These are phyloP conservation scores for Callithrix jacchus DNA, from an alignment of 2,113 vertebrate species.

Conservation along the genomic window DNA sequence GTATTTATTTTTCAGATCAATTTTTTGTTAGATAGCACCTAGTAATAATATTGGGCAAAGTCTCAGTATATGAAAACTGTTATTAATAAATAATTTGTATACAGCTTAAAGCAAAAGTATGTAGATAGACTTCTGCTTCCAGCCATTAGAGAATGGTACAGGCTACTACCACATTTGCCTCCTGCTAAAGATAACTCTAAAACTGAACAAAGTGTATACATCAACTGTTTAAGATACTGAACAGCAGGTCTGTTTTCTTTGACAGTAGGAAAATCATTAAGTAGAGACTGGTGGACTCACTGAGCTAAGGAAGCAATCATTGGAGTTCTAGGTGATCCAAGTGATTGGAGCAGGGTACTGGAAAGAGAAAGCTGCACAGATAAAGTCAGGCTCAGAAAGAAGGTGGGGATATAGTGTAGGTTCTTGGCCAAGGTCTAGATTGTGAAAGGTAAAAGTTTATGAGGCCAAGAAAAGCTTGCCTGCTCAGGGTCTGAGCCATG, in stretches of 20 bases:
- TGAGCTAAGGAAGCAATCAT: not conserved
- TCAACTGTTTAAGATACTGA: not conserved
- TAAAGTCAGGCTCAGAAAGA: not conserved
- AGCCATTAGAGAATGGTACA: not conserved
- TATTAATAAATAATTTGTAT: not conserved
- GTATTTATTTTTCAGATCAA: constrained; percentile 34
- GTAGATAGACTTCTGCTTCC: not conserved
- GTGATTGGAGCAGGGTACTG: not conserved
- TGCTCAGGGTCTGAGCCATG: not conserved
- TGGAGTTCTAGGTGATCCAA: not conserved
- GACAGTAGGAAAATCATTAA: not conserved
- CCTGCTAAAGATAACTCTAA: constrained; percentile 42
- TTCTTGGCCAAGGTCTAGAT: not conserved
- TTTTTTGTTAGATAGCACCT: not conserved
- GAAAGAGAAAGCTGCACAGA: not conserved
- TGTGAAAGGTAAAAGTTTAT: not conserved
- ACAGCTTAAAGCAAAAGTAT: not conserved
- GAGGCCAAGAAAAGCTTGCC: not conserved
- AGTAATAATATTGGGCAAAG: not conserved
- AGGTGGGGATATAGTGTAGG: not conserved
- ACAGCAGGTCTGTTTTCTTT: not conserved
- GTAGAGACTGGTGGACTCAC: not conserved
- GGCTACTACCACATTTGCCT: not conserved
- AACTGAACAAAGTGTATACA: not conserved
- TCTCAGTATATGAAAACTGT: not conserved